Evolutionary conservation across 2,113 vertebrate species (phyloP).

Genomic region (Sinocyclocheilus maitianheensis): DNA sequence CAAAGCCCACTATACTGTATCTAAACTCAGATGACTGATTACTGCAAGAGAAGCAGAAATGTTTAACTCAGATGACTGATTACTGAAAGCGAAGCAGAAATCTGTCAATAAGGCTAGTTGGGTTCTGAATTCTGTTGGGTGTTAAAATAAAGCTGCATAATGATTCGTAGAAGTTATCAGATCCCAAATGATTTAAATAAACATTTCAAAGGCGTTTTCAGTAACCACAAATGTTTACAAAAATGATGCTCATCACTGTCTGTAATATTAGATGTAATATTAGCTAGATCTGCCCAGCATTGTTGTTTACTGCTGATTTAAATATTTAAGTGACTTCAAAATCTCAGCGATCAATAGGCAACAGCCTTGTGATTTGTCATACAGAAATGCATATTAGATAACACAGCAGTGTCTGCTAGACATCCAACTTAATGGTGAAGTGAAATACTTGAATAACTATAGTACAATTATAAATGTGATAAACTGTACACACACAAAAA

Average conservation of each 20-base stretch:
- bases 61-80: neutral
- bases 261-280: too few species aligned
- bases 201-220: neutral
- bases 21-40: neutral
- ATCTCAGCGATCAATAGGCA: neutral
- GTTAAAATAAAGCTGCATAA: constrained; percentile 1
- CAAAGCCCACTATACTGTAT: neutral
- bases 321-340: neutral
- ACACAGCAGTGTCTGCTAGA: neutral
- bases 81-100: neutral
- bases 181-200: neutral
- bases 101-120: neutral
- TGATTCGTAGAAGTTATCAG: neutral
- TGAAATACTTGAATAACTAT: neutral
- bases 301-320: neutral
- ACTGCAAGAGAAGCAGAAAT: neutral
- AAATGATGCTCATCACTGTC: neutral
- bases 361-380: neutral
- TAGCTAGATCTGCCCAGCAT: too few species aligned
- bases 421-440: neutral
- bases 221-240: neutral
- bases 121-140: neutral
- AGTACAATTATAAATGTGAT: neutral
- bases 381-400: neutral
- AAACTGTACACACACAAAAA: neutral